Base-by-base conservation (phyloP, 64 coral and sea anemone genomes). In the Stylophora pistillata region DNA sequence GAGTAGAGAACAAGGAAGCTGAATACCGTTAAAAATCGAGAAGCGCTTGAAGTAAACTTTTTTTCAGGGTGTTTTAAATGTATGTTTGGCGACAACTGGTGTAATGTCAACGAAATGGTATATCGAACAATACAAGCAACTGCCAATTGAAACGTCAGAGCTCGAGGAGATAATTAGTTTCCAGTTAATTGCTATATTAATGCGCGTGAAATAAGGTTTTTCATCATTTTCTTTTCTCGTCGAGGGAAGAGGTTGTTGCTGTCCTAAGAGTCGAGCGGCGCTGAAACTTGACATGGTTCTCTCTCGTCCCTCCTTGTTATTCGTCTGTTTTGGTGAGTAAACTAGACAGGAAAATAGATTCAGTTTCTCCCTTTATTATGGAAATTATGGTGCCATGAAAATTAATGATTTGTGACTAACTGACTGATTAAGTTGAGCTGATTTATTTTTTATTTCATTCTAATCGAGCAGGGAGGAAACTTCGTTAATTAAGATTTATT, bases 101-200 rank as follows among this genome's bases (percentile, higher is more conserved):
- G 53, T 84, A 84, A 69, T 84, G 60, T 69, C n/a, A 12, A 15
- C 15, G 61, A 54, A 84, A 15, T 23, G 30, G 15, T 2, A 60
- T 53, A 60, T 62, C 78, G 28, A 13, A 69, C 30, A 52, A 20
- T 30, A 31, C 37, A 47, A 47, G 37, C 41, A 64, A 10, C 37
- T 47, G 37, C 20, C 37, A 25, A 69, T 70, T 53, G 6, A 84
- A 25, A 70, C 80, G 62, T 29, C 61, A 84, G 37, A 47, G 37
- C 37, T 7, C 37, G 37, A 47, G 37, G 37, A 7, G 37, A 47
- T 47, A 47, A 47, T 47, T 11, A 69, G 15, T 28, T 26, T 54
- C 41, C 80, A 69, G 26, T 20, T 61, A 54, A 61, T 15, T 84
- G 61, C 60, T 84, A 70, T 84, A 84, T 84, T 84, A 84, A 84